phyloP scores from a whole-genome alignment of 2,797 vertebrate genomes.

The Carcharodon carcharias region DNA sequence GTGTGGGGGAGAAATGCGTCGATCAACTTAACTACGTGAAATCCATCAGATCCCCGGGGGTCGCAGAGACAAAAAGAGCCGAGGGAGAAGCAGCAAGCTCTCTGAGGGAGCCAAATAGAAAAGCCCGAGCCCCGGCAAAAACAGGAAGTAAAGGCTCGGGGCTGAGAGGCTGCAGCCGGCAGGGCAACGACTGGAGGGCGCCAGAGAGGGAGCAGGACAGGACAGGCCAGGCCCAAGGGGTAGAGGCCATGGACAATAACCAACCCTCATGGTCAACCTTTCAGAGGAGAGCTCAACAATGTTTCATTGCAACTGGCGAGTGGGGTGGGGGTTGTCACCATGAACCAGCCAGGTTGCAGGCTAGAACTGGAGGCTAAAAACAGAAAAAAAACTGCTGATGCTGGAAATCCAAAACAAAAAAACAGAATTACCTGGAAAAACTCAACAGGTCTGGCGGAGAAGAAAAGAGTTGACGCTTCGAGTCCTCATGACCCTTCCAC shows the following conservation, averaged over 20 bases:
- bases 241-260: background rate
- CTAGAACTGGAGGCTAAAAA: background rate
- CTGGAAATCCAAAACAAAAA: too few relatives aligned
- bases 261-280: background rate
- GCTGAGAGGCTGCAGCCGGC: background rate
- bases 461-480: too few relatives aligned
- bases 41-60: slow-evolving; percentile 54
- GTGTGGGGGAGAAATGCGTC: background rate
- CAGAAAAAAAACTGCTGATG: too few relatives aligned
- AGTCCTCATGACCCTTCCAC: too few relatives aligned
- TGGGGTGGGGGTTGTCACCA: background rate
- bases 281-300: background rate
- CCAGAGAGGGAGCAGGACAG: background rate
- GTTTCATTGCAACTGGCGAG: background rate
- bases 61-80: slow-evolving; percentile 46
- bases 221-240: background rate
- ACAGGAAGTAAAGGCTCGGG: slow-evolving; percentile 17
- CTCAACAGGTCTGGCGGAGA: too few relatives aligned
- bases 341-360: background rate
- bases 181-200: slow-evolving; percentile 12
- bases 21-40: slow-evolving; percentile 50
- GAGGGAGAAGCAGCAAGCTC: slow-evolving; percentile 45
- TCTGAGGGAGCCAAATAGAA: slow-evolving; percentile 45
- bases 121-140: background rate
- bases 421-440: too few relatives aligned